Percentiles rank a stretch among this genome's conserved stretches.
Conservation (phyloP, 2,888 invertebrate genomes). For the Odiellus spinosus region DNA sequence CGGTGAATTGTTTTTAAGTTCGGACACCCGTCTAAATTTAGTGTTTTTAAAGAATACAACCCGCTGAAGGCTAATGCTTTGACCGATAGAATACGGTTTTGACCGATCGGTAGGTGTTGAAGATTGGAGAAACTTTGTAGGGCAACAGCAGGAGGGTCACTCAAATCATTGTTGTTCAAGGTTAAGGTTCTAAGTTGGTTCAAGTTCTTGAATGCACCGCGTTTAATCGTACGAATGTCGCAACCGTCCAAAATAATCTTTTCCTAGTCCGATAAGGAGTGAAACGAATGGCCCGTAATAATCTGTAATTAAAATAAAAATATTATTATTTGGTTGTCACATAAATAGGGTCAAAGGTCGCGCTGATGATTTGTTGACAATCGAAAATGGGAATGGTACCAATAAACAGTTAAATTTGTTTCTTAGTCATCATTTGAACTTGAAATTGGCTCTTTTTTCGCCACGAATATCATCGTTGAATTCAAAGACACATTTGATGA, state of each 20-base stretch:
- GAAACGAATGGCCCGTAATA: conserved; percentile 32
- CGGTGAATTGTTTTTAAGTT: conserved; percentile 11
- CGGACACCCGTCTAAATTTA: conserved; percentile 12
- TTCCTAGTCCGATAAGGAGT: conserved; percentile 42
- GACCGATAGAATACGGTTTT: conserved; percentile 8
- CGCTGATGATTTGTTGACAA: no score
- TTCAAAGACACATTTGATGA: no score
- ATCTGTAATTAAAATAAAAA: conserved; percentile 31
- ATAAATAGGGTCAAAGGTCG: no score
- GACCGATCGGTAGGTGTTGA: conserved; percentile 14
- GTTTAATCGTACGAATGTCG: conserved; percentile 15
- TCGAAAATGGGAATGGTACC: no score
- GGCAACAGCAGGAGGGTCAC: conserved; percentile 13
- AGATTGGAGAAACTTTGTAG: conserved; percentile 10
- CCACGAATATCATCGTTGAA: no score
- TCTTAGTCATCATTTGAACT: no score
- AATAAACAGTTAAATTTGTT: no score
- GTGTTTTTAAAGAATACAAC: conserved; percentile 7
- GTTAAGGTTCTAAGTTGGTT: conserved; percentile 11
- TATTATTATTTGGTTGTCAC: no score
- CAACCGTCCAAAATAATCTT: conserved; percentile 45
- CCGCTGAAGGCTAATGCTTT: conserved; percentile 11
- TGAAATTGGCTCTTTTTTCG: no score
- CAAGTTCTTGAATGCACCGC: conserved; percentile 15
- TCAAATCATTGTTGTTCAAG: conserved; percentile 16